Conservation (phyloP, 2,113 vertebrate genomes). For the Alces alces region DNA sequence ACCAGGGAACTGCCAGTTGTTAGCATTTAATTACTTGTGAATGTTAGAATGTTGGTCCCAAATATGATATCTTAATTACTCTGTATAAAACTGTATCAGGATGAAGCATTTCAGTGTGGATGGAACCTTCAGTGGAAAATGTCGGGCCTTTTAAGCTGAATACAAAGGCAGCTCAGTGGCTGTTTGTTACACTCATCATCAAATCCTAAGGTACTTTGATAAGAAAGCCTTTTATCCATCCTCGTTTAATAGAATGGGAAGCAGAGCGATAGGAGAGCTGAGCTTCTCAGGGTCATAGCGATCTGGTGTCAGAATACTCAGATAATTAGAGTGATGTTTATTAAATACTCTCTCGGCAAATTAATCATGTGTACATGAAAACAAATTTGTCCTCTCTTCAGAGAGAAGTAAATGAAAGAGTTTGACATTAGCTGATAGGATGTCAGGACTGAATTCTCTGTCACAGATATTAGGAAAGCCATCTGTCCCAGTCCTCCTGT, state of each 20-base stretch:
- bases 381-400: background rate
- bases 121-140: background rate
- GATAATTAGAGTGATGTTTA: constrained; percentile 26
- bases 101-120: background rate
- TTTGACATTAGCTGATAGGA: background rate
- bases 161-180: background rate
- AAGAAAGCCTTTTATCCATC: constrained; percentile 31
- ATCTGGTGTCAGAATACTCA: background rate
- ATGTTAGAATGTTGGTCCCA: background rate
- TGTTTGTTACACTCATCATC: background rate
- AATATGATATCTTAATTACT: background rate
- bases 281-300: background rate
- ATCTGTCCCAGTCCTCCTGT: background rate
- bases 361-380: constrained; percentile 9
- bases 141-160: background rate
- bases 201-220: background rate
- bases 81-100: background rate
- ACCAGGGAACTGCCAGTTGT: background rate
- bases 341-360: constrained; percentile 21
- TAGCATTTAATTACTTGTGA: background rate
- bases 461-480: background rate
- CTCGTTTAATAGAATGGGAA: background rate
- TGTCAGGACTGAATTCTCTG: background rate
- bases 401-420: background rate
- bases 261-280: background rate